Conservation (phyloP, 1,140 invertebrate species). For the Trinorchestia longiramus region DNA sequence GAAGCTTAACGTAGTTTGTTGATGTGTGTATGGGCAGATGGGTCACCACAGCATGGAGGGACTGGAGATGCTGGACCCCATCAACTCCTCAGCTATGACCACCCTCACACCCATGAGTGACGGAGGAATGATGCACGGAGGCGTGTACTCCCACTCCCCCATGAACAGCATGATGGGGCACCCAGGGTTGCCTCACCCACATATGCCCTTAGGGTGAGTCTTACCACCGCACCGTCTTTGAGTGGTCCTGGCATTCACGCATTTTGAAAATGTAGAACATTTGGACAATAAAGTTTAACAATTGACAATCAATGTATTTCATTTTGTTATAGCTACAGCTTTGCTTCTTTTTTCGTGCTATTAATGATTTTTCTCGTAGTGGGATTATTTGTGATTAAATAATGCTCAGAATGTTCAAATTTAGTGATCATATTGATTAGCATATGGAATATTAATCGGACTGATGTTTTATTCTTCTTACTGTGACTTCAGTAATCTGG, state of each 20-base stretch:
- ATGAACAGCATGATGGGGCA: conserved; percentile 72
- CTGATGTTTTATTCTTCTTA: no score
- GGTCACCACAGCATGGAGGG: conserved; percentile 92
- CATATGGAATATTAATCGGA: no score
- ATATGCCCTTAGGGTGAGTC: conserved; percentile 80
- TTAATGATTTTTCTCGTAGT: no score
- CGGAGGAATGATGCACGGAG: conserved; percentile 71
- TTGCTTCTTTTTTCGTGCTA: no score
- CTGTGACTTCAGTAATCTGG: no score
- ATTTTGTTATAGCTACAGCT: neutral
- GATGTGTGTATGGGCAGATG: conserved; percentile 75
- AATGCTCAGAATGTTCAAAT: no score
- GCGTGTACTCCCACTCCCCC: conserved; percentile 73
- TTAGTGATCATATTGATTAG: no score
- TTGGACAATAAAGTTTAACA: neutral
- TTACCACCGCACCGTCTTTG: neutral
- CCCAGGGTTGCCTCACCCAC: conserved; percentile 77
- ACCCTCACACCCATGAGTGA: conserved; percentile 88
- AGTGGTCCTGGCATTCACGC: neutral
- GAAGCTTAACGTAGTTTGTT: neutral
- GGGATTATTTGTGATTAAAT: no score
- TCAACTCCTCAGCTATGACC: conserved; percentile 82
- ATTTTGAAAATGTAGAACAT: neutral
- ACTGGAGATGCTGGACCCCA: conserved; percentile 90
- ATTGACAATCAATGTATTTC: neutral